phyloP scores from a whole-genome alignment of 92 coral and sea anemone species.

The Chrysogorgia sp. region DNA sequence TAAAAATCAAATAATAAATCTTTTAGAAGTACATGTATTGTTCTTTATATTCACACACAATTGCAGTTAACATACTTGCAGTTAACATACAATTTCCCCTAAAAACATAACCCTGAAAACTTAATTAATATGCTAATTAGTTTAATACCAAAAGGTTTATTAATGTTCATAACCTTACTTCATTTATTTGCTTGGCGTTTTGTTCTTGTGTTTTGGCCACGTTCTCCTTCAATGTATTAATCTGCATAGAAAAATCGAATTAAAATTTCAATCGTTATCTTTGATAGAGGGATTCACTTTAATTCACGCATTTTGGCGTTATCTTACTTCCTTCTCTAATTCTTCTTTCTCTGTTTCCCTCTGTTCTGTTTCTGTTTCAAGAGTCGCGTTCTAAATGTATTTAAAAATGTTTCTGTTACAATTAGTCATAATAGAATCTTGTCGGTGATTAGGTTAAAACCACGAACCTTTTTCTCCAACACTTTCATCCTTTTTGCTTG shows the following conservation, averaged over 20 bases:
- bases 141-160: no score
- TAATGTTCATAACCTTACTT: no score
- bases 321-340: slow-evolving; percentile 32
- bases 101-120: no score
- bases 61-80: no score
- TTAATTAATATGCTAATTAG: no score
- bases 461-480: slow-evolving; percentile 69
- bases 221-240: slow-evolving; percentile 53
- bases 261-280: neutral
- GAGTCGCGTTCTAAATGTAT: slow-evolving; percentile 10
- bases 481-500: slow-evolving; percentile 69
- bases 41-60: no score
- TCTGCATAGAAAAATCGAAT: neutral
- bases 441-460: no score
- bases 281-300: neutral
- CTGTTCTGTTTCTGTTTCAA: slow-evolving; percentile 47
- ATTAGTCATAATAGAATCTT: no score
- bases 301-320: neutral
- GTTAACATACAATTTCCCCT: no score
- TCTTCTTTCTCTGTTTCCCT: slow-evolving; percentile 27
- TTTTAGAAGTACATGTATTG: no score
- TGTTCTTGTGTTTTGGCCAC: slow-evolving; percentile 54
- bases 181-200: slow-evolving; percentile 54
- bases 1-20: no score
- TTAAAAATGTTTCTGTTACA: neutral